Base-by-base conservation (phyloP, 2,797 vertebrate species). In the Coregonus sp. region DNA sequence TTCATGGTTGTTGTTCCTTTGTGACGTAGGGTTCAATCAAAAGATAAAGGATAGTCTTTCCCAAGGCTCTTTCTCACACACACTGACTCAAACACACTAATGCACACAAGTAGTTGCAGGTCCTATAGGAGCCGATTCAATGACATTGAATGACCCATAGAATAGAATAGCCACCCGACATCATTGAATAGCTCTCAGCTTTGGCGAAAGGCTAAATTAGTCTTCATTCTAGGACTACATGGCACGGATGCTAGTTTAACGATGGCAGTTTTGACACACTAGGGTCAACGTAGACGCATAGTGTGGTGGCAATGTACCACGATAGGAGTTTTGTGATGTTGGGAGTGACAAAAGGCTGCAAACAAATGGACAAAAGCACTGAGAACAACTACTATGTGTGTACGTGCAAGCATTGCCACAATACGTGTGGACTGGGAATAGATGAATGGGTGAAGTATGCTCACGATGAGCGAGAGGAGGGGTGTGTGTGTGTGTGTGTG, bases 341-440 rank as follows among this genome's bases (percentile, higher is more conserved):
- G 63, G 40, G 77, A 56, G 72, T 37, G 31, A 15, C 9, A 4
- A 5, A 65, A 31, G 2, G 25, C 14, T 54, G 52, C 7, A 47
- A 54, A 54, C 61, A 65, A 25, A 67, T 73, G 33, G 56, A 61
- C 47, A 59, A 56, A 54, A 56, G 25, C 69, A 74, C 59, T 33
- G 61, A 47, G 63, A 16, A 61, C 14, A 33, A 15, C 20, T 74
- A 37, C 5, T 16, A 29, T 33, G 29, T 37, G 33, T 31, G 31
- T 68, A 12, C 31, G 33, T 68, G n/a, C 56, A n/a, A n/a, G 56
- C 15, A n/a, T n/a, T 59, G 5, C 4, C 56, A 59, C 56, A n/a
- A 7, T 2, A 59, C 16, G 56, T 59, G 56, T 59, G 56, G 40
- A 11, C 40, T 47, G 40, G 40, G 40, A 59, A 59, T 59, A 59